Percentiles rank a stretch among this genome's conserved stretches.
phyloP scores from a whole-genome alignment of 2,888 invertebrate species.

The Luperina nickerlii region DNA sequence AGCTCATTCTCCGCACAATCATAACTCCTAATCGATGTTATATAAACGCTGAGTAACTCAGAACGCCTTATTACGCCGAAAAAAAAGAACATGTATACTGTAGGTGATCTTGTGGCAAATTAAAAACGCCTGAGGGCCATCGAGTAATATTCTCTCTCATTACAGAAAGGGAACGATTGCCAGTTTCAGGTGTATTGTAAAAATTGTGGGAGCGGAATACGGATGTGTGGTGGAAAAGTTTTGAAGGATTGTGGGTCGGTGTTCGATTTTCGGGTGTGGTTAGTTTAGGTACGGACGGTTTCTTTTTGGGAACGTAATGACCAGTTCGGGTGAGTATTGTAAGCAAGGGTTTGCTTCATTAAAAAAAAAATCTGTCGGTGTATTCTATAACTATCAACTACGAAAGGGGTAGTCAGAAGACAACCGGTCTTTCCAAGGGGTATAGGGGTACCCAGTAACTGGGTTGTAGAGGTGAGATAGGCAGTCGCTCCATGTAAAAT shows the following conservation, averaged over 20 bases:
- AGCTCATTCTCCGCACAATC: constrained; percentile 36
- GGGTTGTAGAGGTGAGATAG: too few relatives aligned
- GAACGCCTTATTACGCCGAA: constrained; percentile 68
- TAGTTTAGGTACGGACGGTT: not conserved
- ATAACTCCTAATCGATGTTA: constrained; percentile 67
- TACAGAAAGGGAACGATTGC: constrained; percentile 81
- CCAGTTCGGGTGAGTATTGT: not conserved
- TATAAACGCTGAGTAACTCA: constrained; percentile 45
- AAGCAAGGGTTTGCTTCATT: not conserved
- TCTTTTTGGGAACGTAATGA: too few relatives aligned
- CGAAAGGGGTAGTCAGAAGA: too few relatives aligned
- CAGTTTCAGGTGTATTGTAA: constrained; percentile 80
- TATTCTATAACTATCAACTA: not conserved
- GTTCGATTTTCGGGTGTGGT: constrained; percentile 66
- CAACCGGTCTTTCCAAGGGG: too few relatives aligned
- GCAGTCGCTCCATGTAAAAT: too few relatives aligned
- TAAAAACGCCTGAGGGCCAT: constrained; percentile 89
- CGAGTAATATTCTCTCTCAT: constrained; percentile 86
- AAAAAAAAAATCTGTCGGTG: not conserved
- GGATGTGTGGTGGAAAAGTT: constrained; percentile 50
- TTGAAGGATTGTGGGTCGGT: not conserved
- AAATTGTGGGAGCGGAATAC: constrained; percentile 51
- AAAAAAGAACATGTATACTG: constrained; percentile 69
- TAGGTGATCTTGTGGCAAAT: constrained; percentile 89
- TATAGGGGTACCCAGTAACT: too few relatives aligned